Conservation (phyloP, 2,797 vertebrate species). For the Lemur catta region DNA sequence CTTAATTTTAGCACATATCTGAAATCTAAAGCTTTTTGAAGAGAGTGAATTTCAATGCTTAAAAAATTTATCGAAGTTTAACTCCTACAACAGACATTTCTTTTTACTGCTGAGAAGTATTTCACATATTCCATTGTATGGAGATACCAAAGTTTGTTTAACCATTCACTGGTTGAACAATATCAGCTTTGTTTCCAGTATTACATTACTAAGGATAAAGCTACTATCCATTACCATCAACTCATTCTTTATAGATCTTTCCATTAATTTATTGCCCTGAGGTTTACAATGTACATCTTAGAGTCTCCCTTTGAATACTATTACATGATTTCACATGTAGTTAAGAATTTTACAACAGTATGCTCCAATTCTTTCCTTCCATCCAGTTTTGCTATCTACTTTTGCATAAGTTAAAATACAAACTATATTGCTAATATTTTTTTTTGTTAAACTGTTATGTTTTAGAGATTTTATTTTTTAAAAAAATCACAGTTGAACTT, state of each 20-base stretch:
- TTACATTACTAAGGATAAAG: background rate
- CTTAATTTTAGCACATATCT: background rate
- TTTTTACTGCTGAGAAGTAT: background rate
- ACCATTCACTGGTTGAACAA: background rate
- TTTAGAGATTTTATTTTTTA: background rate
- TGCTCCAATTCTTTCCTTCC: background rate
- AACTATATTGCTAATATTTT: background rate
- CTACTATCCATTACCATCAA: background rate
- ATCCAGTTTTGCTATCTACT: background rate
- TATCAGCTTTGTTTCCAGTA: background rate
- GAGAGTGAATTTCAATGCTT: background rate
- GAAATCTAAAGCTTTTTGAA: background rate
- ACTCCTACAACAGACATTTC: background rate
- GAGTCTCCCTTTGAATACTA: background rate
- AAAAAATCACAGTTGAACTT: background rate
- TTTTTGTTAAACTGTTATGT: background rate
- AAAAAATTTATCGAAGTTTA: background rate
- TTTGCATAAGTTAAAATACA: background rate
- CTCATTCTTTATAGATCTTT: background rate
- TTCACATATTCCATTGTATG: background rate
- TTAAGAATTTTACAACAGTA: background rate
- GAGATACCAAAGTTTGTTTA: background rate
- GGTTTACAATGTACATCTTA: background rate
- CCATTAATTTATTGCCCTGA: background rate
- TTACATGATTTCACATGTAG: background rate